Evolutionary conservation across 1,140 invertebrate species (phyloP).

Genomic region (Drosophila tsacasi): DNA sequence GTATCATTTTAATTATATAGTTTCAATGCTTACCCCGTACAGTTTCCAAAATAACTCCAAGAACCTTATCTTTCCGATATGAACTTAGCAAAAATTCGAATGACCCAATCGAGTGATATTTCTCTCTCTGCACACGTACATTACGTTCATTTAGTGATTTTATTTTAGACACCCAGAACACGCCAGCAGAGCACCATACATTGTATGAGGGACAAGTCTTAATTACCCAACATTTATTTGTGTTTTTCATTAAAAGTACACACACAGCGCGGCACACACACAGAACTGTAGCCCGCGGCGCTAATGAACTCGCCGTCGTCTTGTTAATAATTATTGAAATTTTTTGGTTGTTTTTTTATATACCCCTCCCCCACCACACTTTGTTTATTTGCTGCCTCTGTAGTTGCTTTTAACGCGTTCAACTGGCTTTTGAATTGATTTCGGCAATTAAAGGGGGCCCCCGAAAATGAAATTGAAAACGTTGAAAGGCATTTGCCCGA

Average conservation of each 20-base stretch:
- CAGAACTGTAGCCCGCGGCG: conserved; percentile 50
- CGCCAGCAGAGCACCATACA: conserved; percentile 37
- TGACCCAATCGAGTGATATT: not conserved
- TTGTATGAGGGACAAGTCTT: conserved; percentile 69
- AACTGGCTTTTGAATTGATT: conserved; percentile 81
- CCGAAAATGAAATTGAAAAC: conserved; percentile 79
- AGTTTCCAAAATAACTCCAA: not conserved
- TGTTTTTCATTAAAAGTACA: conserved; percentile 61
- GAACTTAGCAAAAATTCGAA: not conserved
- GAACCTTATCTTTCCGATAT: conserved; percentile 4
- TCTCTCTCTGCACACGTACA: conserved; percentile 9
- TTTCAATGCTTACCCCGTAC: fast-evolving
- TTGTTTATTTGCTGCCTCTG: conserved; percentile 53
- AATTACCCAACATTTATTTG: conserved; percentile 82
- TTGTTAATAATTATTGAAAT: conserved; percentile 82
- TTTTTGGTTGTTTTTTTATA: conserved; percentile 31
- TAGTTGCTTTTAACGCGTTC: conserved; percentile 79
- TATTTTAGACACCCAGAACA: conserved; percentile 39
- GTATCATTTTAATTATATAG: too few species aligned
- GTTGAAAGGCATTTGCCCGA: conserved; percentile 58
- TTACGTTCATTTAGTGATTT: conserved; percentile 26
- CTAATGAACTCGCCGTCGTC: conserved; percentile 76
- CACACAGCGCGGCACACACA: not conserved
- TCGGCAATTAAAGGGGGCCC: conserved; percentile 74
- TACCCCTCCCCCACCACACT: not conserved